phyloP scores from a whole-genome alignment of 2,888 invertebrate species.

The Acronicta psi region DNA sequence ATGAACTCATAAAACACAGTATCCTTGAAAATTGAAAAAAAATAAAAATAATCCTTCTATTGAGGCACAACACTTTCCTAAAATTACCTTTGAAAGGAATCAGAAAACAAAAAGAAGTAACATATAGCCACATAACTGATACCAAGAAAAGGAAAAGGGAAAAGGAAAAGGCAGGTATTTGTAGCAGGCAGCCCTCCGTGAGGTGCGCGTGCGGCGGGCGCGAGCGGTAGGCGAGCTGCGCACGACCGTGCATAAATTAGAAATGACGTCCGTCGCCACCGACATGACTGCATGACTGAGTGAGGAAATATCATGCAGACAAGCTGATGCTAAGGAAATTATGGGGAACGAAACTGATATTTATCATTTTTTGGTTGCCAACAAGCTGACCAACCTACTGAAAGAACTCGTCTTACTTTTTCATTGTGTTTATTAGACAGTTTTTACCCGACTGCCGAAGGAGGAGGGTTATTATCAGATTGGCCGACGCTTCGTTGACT shows the following conservation, averaged over 20 bases:
- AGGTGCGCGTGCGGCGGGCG: slow-evolving; percentile 55
- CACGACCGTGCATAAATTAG: slow-evolving; percentile 83
- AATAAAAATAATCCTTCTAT: too few species aligned
- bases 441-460: too few species aligned
- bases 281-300: slow-evolving; percentile 52
- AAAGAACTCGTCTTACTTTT: too few species aligned
- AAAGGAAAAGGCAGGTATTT: slow-evolving; percentile 37
- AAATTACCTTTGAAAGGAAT: too few species aligned
- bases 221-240: slow-evolving; percentile 69
- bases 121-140: not conserved
- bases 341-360: slow-evolving; percentile 14
- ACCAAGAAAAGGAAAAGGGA: not conserved
- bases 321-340: slow-evolving; percentile 30
- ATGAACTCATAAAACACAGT: too few species aligned
- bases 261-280: slow-evolving; percentile 65
- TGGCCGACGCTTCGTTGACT: too few species aligned
- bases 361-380: not conserved
- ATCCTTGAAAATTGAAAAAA: too few species aligned
- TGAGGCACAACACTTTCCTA: too few species aligned
- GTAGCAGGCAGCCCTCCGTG: slow-evolving; percentile 51
- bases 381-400: too few species aligned
- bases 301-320: slow-evolving; percentile 42
- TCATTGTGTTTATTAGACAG: too few species aligned
- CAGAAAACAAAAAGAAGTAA: not conserved
- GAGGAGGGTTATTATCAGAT: too few species aligned